Conservation (phyloP, 2,113 vertebrate species). For the Anser cygnoides region DNA sequence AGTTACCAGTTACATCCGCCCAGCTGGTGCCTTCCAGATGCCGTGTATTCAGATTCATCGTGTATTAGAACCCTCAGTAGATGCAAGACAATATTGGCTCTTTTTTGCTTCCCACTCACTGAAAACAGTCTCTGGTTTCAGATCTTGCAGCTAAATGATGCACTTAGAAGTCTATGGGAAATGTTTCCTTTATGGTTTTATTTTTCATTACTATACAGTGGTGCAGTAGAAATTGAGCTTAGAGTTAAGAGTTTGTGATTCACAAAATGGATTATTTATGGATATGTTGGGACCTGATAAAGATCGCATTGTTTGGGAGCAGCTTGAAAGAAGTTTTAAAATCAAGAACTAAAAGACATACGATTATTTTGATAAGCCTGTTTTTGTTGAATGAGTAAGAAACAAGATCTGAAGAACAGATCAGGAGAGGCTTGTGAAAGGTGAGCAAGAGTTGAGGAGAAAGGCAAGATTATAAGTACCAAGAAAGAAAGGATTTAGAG, state of each 20-base stretch:
- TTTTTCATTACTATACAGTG: background rate
- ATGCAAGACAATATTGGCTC: background rate
- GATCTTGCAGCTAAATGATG: background rate
- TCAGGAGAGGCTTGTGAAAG: background rate
- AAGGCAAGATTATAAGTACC: background rate
- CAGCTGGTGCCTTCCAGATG: background rate
- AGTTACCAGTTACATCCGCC: background rate
- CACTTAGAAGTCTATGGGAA: background rate
- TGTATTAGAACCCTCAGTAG: background rate
- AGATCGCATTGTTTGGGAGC: background rate
- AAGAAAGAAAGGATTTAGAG: background rate
- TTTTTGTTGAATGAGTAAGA: background rate
- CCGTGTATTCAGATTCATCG: background rate
- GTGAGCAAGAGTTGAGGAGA: background rate
- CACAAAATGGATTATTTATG: background rate
- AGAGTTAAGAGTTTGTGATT: background rate
- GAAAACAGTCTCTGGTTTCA: background rate
- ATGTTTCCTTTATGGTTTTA: background rate
- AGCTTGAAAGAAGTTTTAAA: background rate
- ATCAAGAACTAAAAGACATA: background rate
- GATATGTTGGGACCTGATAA: background rate
- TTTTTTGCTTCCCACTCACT: background rate
- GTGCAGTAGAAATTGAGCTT: background rate
- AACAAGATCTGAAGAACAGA: background rate
- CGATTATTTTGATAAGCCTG: background rate